phyloP scores from a whole-genome alignment of 53 echinoderm and acorn worm genomes.

The Zoroaster sp. region DNA sequence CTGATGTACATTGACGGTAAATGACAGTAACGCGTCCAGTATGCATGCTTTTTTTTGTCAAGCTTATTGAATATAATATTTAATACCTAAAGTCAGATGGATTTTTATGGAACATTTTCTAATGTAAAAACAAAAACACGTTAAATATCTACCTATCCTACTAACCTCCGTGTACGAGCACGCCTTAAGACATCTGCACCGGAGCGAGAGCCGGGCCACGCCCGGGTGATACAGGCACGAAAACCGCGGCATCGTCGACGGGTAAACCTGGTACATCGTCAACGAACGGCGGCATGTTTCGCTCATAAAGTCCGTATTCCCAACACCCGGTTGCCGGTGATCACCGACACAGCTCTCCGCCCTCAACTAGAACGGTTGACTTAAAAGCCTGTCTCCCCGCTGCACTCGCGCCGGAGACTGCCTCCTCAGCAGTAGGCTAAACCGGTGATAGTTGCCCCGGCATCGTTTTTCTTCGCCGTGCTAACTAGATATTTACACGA shows the following conservation, averaged over 20 bases:
- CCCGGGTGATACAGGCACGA: slow-evolving; percentile 48
- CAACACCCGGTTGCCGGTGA: background rate
- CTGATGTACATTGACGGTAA: too few species aligned
- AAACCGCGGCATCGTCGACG: slow-evolving; percentile 37
- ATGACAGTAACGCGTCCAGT: too few species aligned
- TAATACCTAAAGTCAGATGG: too few species aligned
- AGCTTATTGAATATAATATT: too few species aligned
- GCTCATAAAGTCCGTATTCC: background rate
- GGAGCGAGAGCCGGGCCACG: slow-evolving; percentile 4
- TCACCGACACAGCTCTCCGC: background rate
- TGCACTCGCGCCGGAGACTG: background rate
- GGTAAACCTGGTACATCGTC: slow-evolving; percentile 47
- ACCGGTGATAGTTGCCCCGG: background rate
- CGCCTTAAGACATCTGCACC: background rate
- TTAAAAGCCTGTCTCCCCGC: background rate
- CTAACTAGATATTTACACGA: too few species aligned
- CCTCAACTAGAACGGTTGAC: background rate
- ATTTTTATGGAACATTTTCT: too few species aligned
- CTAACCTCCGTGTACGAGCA: slow-evolving; percentile 46
- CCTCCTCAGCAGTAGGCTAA: background rate
- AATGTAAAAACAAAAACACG: too few species aligned
- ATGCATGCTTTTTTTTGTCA: too few species aligned
- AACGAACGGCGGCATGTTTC: slow-evolving; percentile 34
- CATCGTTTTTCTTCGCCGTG: background rate
- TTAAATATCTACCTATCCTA: background rate